Evolutionary conservation across 53 echinoderm and acorn worm species (phyloP).

Genomic region (Patiria pectinifera): DNA sequence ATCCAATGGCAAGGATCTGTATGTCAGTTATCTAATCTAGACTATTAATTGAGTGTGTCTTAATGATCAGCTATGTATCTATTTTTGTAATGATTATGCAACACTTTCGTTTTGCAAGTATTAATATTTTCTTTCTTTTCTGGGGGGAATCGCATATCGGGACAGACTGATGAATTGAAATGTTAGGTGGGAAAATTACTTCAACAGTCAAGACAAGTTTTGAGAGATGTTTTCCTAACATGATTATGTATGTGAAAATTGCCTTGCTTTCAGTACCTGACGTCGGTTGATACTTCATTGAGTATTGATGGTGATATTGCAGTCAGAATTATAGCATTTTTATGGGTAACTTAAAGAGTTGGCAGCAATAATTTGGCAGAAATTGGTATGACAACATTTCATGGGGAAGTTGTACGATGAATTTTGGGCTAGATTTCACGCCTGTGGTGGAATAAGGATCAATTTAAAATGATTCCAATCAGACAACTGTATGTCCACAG

Average conservation of each 20-base stretch:
- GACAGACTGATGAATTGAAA: background rate
- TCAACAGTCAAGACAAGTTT: background rate
- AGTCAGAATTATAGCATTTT: background rate
- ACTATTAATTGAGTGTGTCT: constrained; percentile 42
- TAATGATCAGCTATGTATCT: constrained; percentile 38
- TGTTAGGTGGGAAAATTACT: background rate
- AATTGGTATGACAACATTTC: too few relatives aligned
- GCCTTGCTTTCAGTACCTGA: background rate
- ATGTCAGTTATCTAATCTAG: background rate
- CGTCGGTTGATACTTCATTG: background rate
- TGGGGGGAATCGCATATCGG: background rate
- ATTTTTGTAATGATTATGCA: constrained; percentile 67
- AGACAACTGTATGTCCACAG: background rate
- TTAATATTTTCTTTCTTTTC: background rate
- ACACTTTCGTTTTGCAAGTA: constrained; percentile 31
- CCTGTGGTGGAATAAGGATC: background rate
- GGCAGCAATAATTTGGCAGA: too few relatives aligned
- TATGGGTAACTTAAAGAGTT: background rate
- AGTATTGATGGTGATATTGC: background rate
- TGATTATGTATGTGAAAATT: background rate
- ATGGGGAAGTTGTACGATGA: background rate
- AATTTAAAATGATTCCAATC: background rate
- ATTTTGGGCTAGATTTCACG: background rate
- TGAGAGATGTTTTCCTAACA: background rate
- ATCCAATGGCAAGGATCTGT: too few relatives aligned